Evolutionary conservation across 2,797 vertebrate species (phyloP).

Genomic region (Craterocephalus amniculus): DNA sequence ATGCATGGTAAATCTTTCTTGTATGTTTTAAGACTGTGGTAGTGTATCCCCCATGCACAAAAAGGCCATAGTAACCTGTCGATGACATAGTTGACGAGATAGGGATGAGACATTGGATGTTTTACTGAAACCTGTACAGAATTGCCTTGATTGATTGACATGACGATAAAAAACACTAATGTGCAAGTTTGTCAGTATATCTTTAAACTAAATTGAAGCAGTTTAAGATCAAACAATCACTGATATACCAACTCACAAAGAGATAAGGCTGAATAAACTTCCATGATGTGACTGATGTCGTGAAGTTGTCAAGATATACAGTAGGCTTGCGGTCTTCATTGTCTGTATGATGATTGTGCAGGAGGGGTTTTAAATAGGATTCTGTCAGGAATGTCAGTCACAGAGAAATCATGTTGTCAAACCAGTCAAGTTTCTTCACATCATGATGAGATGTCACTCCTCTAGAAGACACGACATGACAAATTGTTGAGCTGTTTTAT

Average conservation of each 20-base stretch:
- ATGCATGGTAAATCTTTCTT: not conserved
- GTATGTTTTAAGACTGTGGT: not conserved
- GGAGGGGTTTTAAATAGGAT: not conserved
- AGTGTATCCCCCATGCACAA: not conserved
- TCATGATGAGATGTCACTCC: not conserved
- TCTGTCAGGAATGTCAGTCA: not conserved
- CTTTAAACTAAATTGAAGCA: not conserved
- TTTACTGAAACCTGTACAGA: not conserved
- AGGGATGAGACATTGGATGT: not conserved
- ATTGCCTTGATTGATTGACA: not conserved
- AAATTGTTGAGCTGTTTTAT: not conserved
- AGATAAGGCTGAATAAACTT: not conserved
- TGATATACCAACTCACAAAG: not conserved
- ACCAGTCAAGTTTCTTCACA: not conserved
- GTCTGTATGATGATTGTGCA: not conserved
- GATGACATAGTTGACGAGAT: not conserved
- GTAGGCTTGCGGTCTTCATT: not conserved
- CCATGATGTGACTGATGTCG: not conserved
- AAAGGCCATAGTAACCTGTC: not conserved
- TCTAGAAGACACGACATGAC: not conserved
- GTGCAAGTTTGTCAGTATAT: not conserved
- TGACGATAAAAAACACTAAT: not conserved
- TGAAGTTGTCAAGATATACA: not conserved
- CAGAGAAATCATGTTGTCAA: not conserved
- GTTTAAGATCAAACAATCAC: not conserved